Evolutionary conservation across 1,140 invertebrate genomes (phyloP).

Genomic region (Helicoverpa zea): DNA sequence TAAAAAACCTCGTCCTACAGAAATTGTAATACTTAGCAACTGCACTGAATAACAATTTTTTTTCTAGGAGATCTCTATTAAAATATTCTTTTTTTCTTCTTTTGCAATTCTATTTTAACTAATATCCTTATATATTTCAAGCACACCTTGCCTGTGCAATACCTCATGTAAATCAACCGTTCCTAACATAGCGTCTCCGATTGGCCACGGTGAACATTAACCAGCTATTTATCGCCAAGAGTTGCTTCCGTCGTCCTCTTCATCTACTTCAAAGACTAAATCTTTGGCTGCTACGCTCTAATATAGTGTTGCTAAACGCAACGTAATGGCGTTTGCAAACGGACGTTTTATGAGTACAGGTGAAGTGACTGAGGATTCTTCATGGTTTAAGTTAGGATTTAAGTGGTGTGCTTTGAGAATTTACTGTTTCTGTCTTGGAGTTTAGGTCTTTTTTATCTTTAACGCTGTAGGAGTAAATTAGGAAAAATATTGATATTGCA

Average conservation of each 20-base stretch:
- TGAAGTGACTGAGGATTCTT: constrained; percentile 1
- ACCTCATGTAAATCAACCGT: constrained; percentile 16
- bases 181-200: constrained; percentile 13
- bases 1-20: too few relatives aligned
- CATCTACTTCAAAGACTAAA: constrained; percentile 53
- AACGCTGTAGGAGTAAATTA: too few relatives aligned
- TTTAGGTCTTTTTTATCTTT: too few relatives aligned
- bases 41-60: too few relatives aligned
- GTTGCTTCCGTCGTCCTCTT: constrained; percentile 18
- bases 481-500: too few relatives aligned
- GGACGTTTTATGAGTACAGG: constrained; percentile 22
- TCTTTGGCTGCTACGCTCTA: constrained; percentile 47
- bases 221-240: constrained; percentile 47
- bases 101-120: background rate
- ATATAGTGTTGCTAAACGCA: constrained; percentile 36
- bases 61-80: too few relatives aligned
- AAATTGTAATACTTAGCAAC: too few relatives aligned
- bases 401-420: too few relatives aligned
- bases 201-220: constrained; percentile 49
- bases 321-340: constrained; percentile 14
- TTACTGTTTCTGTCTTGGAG: too few relatives aligned
- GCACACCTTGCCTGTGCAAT: background rate
- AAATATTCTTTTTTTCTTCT: too few relatives aligned
- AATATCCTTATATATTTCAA: background rate
- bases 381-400: background rate